These are phyloP conservation scores for Syngnathus floridae DNA, from an alignment of 2,113 vertebrate genomes.

Conservation along the genomic window DNA sequence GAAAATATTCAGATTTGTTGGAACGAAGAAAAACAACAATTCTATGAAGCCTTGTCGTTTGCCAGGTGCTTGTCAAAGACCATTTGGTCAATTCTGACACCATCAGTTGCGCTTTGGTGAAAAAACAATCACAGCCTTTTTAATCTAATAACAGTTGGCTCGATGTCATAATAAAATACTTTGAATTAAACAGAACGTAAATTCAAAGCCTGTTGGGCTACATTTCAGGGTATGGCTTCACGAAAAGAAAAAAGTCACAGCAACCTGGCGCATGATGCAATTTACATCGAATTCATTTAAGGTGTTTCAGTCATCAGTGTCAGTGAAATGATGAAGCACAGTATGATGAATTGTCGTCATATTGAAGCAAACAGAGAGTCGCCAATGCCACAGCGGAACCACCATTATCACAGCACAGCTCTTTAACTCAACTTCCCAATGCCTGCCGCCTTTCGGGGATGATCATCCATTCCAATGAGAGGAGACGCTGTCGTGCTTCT, in stretches of 20 bases:
- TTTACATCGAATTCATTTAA: neutral
- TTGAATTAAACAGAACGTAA: neutral
- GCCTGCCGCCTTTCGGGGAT: neutral
- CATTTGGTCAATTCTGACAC: neutral
- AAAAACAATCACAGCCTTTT: neutral
- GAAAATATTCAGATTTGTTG: neutral
- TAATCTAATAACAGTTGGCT: neutral
- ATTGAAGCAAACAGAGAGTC: neutral
- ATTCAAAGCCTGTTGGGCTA: neutral
- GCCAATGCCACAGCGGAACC: neutral
- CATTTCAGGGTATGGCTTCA: neutral
- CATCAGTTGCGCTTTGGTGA: neutral
- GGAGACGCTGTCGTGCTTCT: neutral
- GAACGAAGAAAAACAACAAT: neutral
- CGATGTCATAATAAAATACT: neutral
- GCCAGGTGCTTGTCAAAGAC: neutral
- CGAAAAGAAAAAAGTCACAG: neutral
- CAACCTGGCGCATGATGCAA: neutral
- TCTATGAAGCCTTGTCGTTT: neutral
- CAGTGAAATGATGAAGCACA: neutral
- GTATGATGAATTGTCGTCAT: neutral
- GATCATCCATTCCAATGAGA: neutral
- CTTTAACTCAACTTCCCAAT: neutral
- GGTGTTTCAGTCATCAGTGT: neutral
- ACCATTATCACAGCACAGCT: constrained; percentile 1